A percentile compares a stretch with the other conserved stretches of the same genome.
phyloP scores from a whole-genome alignment of 2,888 invertebrate species.

The Eudemis profundana region DNA sequence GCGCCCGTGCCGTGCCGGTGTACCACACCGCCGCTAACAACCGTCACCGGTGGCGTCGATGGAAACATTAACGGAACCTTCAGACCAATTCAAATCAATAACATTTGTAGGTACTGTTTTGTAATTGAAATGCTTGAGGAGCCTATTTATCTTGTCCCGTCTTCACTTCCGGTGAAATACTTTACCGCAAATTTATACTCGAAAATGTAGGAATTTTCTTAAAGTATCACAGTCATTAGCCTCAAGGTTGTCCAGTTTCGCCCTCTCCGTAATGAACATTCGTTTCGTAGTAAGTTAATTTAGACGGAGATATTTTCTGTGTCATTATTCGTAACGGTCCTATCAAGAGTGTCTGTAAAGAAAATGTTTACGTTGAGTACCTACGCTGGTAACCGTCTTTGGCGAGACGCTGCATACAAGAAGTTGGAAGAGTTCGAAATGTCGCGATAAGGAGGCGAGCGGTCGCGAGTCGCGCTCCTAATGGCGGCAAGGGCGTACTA shows the following conservation, averaged over 20 bases:
- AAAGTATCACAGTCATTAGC: conserved; percentile 41
- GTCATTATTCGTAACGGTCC: conserved; percentile 34
- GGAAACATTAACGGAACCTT: conserved; percentile 47
- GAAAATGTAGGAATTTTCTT: conserved; percentile 19
- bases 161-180: conserved; percentile 17
- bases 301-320: conserved; percentile 35
- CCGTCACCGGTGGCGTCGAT: conserved; percentile 43
- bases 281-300: conserved; percentile 40
- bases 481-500: conserved; percentile 60
- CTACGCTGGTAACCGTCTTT: conserved; percentile 47
- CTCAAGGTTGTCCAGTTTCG: conserved; percentile 37
- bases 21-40: conserved; percentile 27
- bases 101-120: conserved; percentile 23
- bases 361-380: conserved; percentile 42
- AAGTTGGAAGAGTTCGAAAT: conserved; percentile 55
- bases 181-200: conserved; percentile 17
- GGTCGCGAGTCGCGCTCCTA: conserved; percentile 56
- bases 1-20: conserved; percentile 20
- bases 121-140: conserved; percentile 13
- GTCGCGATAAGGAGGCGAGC: conserved; percentile 57
- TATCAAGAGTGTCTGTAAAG: conserved; percentile 28
- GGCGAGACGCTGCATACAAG: conserved; percentile 54
- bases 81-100: conserved; percentile 47
- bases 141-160: conserved; percentile 22
- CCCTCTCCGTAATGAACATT: conserved; percentile 39